phyloP scores from a whole-genome alignment of 1,140 invertebrate species.

The Caerostris darwini region DNA sequence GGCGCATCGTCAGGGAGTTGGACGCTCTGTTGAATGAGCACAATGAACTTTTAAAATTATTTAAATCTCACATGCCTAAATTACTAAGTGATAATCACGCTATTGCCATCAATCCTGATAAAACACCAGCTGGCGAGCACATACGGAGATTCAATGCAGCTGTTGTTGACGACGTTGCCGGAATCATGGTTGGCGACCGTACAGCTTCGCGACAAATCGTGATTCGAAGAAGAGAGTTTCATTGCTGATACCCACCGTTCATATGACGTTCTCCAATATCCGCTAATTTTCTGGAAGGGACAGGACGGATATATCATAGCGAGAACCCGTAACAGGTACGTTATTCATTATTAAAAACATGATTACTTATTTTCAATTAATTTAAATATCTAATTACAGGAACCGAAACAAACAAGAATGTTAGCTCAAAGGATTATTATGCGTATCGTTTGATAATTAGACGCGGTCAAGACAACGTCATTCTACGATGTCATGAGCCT shows the following conservation, averaged over 20 bases:
- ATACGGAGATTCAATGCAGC: conserved; percentile 80
- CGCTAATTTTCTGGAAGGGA: conserved; percentile 77
- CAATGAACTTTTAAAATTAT: conserved; percentile 18
- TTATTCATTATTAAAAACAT: not conserved
- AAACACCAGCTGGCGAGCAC: conserved; percentile 81
- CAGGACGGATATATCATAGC: conserved; percentile 74
- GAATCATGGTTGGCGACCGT: conserved; percentile 82
- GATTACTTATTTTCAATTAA: not conserved
- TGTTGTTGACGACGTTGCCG: conserved; percentile 82
- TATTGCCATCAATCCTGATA: conserved; percentile 77
- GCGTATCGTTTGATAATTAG: conserved; percentile 52
- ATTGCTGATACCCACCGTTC: conserved; percentile 77
- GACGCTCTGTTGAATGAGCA: conserved; percentile 3
- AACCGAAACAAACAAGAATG: not conserved
- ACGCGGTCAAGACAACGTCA: conserved; percentile 74
- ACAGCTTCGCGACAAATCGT: conserved; percentile 82
- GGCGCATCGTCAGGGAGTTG: conserved; percentile 11
- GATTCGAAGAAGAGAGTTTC: conserved; percentile 78
- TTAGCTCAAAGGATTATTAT: conserved; percentile 49
- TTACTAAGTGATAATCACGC: conserved; percentile 58
- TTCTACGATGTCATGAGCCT: conserved; percentile 78
- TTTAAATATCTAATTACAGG: not conserved
- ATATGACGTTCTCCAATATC: conserved; percentile 78
- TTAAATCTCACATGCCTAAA: conserved; percentile 7
- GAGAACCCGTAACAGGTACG: not conserved